Conservation (phyloP, 2,888 invertebrate genomes). For the Pyrrhia umbra region DNA sequence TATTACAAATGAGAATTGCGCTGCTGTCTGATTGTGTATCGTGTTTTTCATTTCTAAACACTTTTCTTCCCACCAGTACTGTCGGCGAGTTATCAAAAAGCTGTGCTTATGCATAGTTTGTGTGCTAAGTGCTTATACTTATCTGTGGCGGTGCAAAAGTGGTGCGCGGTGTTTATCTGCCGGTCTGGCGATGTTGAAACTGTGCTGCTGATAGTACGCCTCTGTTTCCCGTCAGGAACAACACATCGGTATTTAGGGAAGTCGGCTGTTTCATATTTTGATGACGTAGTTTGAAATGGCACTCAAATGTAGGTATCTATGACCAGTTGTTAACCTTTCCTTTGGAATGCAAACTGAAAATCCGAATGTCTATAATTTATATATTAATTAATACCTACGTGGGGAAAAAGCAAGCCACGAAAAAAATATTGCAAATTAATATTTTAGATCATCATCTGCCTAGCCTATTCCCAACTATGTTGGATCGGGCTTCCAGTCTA, state of each 20-base stretch:
- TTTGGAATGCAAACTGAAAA: no score
- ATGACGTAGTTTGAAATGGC: conserved; percentile 31
- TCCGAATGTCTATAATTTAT: no score
- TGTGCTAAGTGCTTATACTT: conserved; percentile 74
- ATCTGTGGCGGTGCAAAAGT: conserved; percentile 68
- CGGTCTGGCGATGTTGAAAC: conserved; percentile 54
- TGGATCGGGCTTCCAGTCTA: no score
- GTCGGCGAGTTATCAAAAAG: conserved; percentile 76
- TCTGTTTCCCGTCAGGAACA: conserved; percentile 56
- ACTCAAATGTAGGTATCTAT: not conserved
- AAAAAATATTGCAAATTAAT: no score
- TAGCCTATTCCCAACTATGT: no score
- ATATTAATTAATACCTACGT: no score
- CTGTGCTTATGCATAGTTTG: conserved; percentile 73
- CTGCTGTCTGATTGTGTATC: no score
- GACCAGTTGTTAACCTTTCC: no score
- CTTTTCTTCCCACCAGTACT: conserved; percentile 53
- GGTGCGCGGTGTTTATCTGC: conserved; percentile 58
- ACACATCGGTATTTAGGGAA: conserved; percentile 34
- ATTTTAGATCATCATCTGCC: no score
- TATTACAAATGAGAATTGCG: no score
- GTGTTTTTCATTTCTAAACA: conserved; percentile 20
- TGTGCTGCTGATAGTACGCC: conserved; percentile 37
- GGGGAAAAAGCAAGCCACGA: no score
- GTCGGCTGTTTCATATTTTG: conserved; percentile 1